Percentiles rank a stretch among this genome's conserved stretches.
These are phyloP conservation scores for Arge pagana DNA, from an alignment of 2,888 invertebrate genomes.

Conservation along the genomic window DNA sequence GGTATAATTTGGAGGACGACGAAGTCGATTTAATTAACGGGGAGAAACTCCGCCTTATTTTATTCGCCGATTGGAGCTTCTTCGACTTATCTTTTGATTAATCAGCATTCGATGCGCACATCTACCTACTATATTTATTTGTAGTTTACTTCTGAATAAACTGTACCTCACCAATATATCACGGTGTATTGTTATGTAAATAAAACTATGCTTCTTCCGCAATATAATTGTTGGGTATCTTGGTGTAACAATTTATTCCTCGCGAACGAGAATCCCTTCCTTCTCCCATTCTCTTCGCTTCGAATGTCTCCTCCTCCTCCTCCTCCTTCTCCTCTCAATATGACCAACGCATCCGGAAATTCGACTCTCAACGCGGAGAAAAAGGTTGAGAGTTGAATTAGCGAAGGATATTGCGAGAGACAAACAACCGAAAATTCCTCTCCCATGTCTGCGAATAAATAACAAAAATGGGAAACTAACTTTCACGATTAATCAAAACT, in stretches of 20 bases:
- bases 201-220: slow-evolving; percentile 49
- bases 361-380: slow-evolving; percentile 1
- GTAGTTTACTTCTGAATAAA: slow-evolving; percentile 23
- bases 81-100: slow-evolving; percentile 12
- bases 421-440: too few species aligned
- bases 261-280: slow-evolving; percentile 25
- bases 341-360: background rate
- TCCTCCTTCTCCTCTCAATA: background rate
- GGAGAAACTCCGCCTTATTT: too few species aligned
- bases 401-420: too few species aligned
- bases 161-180: slow-evolving; percentile 5
- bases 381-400: slow-evolving; percentile 21
- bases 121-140: slow-evolving; percentile 14
- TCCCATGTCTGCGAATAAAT: too few species aligned
- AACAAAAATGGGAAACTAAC: too few species aligned
- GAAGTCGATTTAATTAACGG: too few species aligned
- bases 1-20: too few species aligned
- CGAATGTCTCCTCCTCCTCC: too few species aligned
- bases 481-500: too few species aligned
- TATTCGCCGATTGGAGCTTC: slow-evolving; percentile 21
- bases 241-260: slow-evolving; percentile 46
- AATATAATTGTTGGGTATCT: slow-evolving; percentile 42
- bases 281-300: slow-evolving; percentile 24
- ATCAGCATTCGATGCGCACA: background rate
- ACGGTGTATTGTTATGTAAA: slow-evolving; percentile 16